A percentile compares a stretch with the other conserved stretches of the same genome.
Conservation (phyloP, 1,140 invertebrate species). For the Drosophila asahinai region DNA sequence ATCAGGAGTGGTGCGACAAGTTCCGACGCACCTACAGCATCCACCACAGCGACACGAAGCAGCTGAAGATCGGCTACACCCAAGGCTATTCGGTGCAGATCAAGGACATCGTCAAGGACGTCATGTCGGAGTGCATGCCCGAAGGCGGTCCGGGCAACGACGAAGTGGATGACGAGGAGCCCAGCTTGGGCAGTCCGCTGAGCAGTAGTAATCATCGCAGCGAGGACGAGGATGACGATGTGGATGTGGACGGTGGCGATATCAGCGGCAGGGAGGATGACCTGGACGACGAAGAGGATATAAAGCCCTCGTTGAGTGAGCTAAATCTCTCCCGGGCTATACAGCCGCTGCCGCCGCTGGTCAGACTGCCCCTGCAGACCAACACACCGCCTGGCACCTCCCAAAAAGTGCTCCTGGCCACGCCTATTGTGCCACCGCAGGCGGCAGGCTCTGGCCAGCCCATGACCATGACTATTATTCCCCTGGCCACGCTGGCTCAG, state of each 20-base stretch:
- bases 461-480: conserved; percentile 83
- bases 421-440: conserved; percentile 66
- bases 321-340: conserved; percentile 41
- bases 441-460: conserved; percentile 45
- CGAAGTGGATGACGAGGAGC: conserved; percentile 41
- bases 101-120: conserved; percentile 78
- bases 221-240: conserved; percentile 53
- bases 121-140: conserved; percentile 61
- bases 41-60: conserved; percentile 64
- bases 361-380: conserved; percentile 56
- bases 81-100: conserved; percentile 80
- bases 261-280: conserved; percentile 48
- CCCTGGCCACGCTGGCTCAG: conserved; percentile 71
- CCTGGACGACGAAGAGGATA: conserved; percentile 40
- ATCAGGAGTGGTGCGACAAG: conserved; percentile 83
- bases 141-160: conserved; percentile 7
- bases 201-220: conserved; percentile 59
- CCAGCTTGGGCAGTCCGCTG: conserved; percentile 45
- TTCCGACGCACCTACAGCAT: conserved; percentile 76
- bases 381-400: conserved; percentile 64
- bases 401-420: conserved; percentile 78
- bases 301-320: conserved; percentile 61
- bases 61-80: conserved; percentile 70
- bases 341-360: conserved; percentile 45
- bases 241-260: conserved; percentile 67